Percentiles rank a stretch among this genome's conserved stretches.
Evolutionary conservation across 2,888 invertebrate genomes (phyloP).

Genomic region (Allolobophora icterica): DNA sequence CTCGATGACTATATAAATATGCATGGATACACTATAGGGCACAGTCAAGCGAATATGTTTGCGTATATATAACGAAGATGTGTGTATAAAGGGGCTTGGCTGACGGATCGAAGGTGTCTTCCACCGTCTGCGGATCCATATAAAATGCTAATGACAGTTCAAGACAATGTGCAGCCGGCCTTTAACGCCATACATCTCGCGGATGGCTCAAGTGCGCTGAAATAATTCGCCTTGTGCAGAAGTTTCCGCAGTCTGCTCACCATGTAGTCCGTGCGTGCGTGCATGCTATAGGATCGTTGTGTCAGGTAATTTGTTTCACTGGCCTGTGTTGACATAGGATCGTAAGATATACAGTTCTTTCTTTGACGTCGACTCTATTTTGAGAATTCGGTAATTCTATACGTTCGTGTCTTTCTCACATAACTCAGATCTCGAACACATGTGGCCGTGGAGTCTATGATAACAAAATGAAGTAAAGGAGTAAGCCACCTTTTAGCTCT

Average conservation of each 20-base stretch:
- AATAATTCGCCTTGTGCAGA: slow-evolving; percentile 2
- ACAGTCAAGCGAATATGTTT: neutral
- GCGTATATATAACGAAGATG: neutral
- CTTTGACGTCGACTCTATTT: slow-evolving; percentile 8
- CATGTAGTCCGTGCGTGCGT: neutral
- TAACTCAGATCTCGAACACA: neutral
- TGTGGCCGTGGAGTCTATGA: neutral
- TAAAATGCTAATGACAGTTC: slow-evolving; percentile 1
- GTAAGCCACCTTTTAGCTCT: neutral
- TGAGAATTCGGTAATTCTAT: neutral
- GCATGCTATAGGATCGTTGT: neutral
- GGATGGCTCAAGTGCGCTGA: neutral
- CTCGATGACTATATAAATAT: slow-evolving; percentile 7
- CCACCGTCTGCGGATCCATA: neutral
- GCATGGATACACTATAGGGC: neutral
- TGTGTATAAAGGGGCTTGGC: neutral
- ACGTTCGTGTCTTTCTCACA: neutral
- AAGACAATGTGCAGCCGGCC: neutral
- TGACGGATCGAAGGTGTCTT: slow-evolving; percentile 17
- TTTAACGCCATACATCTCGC: neutral
- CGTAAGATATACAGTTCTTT: neutral
- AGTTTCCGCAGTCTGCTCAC: neutral
- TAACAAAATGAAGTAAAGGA: neutral
- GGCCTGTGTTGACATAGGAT: neutral
- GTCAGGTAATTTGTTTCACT: neutral